Conservation (phyloP, 2,113 vertebrate genomes). For the Aphyosemion australe region DNA sequence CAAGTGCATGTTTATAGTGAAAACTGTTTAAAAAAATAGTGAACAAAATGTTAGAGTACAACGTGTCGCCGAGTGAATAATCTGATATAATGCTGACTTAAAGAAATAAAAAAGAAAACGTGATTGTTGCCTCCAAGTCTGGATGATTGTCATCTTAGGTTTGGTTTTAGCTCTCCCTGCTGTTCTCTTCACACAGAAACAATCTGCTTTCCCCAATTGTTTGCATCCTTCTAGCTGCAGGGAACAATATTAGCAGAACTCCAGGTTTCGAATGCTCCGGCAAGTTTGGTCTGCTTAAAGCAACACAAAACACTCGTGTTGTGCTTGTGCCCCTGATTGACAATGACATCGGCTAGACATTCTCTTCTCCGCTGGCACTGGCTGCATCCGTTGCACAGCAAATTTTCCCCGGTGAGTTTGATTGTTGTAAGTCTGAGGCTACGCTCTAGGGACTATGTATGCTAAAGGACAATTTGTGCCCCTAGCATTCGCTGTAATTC, state of each 20-base stretch:
- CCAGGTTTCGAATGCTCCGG: slow-evolving; percentile 42
- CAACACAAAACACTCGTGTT: slow-evolving; percentile 41
- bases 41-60: neutral
- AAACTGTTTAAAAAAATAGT: slow-evolving; percentile 5
- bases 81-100: neutral
- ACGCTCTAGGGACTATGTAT: slow-evolving; percentile 21
- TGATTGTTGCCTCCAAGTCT: slow-evolving; percentile 2
- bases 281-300: slow-evolving; percentile 25
- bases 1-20: slow-evolving; percentile 9
- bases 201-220: slow-evolving; percentile 44
- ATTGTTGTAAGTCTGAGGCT: slow-evolving; percentile 36
- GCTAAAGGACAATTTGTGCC: slow-evolving; percentile 48
- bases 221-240: slow-evolving; percentile 37
- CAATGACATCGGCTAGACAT: slow-evolving; percentile 31
- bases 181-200: slow-evolving; percentile 37
- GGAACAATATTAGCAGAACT: slow-evolving; percentile 40
- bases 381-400: slow-evolving; percentile 26
- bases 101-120: neutral
- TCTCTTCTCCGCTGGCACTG: slow-evolving; percentile 30
- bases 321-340: slow-evolving; percentile 41
- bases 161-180: slow-evolving; percentile 48
- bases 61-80: slow-evolving; percentile 4
- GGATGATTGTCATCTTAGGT: slow-evolving; percentile 35
- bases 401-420: slow-evolving; percentile 40
- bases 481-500: slow-evolving; percentile 38